Base-by-base conservation (phyloP, 2,797 vertebrate genomes). In the Acanthurus lineatus region DNA sequence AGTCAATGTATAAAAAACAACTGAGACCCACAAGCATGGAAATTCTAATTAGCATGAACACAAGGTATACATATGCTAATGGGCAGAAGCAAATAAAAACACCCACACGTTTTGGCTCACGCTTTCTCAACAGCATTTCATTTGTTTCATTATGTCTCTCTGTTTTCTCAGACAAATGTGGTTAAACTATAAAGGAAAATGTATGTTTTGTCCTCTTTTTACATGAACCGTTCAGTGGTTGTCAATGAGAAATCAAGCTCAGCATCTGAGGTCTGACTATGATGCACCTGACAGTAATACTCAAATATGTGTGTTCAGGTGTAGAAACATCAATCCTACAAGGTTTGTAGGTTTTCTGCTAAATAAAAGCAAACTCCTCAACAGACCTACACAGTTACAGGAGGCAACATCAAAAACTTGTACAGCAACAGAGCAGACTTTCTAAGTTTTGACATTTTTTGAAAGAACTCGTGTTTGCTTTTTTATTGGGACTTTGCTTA, bases 31-130 rank as follows among this genome's bases (percentile, higher is more conserved):
- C 54, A 61, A 70, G 10, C 10, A n/a, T 15, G 16, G 35, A 68
- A 75, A 71, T n/a, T 57, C 68, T 44, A 66, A 48, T 73, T 59
- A 52, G 69, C 35, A 49, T 32, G 45, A 74, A 35, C 0, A 56
- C 71, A 59, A 77, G 72, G 67, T 69, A 7, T 66, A 32, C 81
- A 82, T 86, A 89, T 84, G 84, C 15, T 73, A 2, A 11, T 42
- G 44, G 32, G 52, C 51, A 74, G 59, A 59, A 71, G 71, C 49
- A 74, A 62, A 76, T 28, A 80, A 53, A 76, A 54, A 91, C 85
- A 35, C 86, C 86, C 77, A 65, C 82, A 70, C 6, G 32, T 57
- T 69, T 57, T 76, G 81, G 79, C 79, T 86, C 77, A 42, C 47
- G 69, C 65, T 58, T 69, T 2, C 47, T 47, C 28, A 35, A 38